Evolutionary conservation across 2,113 vertebrate genomes (phyloP).

Genomic region (Macrotis lagotis): DNA sequence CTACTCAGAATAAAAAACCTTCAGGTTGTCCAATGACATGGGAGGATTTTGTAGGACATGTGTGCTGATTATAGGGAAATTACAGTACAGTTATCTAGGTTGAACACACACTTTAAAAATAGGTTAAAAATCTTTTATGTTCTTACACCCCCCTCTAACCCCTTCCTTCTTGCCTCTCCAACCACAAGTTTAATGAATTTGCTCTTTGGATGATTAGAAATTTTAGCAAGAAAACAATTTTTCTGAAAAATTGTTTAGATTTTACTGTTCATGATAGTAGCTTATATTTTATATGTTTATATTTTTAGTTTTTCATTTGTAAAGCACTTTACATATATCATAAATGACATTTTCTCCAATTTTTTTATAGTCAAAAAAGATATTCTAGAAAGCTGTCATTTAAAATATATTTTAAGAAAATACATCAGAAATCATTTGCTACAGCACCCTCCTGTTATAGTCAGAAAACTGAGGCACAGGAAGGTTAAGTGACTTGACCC

Average conservation of each 20-base stretch:
- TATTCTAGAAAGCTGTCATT: not conserved
- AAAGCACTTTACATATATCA: not conserved
- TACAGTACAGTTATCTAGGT: conserved; percentile 68
- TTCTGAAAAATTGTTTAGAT: not conserved
- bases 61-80: conserved; percentile 39
- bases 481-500: not conserved
- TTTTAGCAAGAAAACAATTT: conserved; percentile 29
- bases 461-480: not conserved
- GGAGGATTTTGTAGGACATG: conserved; percentile 65
- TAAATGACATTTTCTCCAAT: conserved; percentile 32
- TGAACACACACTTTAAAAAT: conserved; percentile 68
- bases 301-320: not conserved
- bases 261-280: conserved; percentile 20
- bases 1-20: not conserved
- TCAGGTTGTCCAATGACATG: conserved; percentile 43
- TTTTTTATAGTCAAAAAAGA: conserved; percentile 6
- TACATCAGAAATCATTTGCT: not conserved
- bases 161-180: not conserved
- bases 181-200: conserved; percentile 41
- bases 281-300: not conserved
- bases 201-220: conserved; percentile 19
- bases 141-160: too few species aligned
- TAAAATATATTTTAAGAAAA: not conserved
- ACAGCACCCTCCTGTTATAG: not conserved
- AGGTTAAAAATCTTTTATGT: conserved; percentile 65